Base-by-base conservation (phyloP, 2,888 invertebrate genomes). In the Terebella lapidaria region DNA sequence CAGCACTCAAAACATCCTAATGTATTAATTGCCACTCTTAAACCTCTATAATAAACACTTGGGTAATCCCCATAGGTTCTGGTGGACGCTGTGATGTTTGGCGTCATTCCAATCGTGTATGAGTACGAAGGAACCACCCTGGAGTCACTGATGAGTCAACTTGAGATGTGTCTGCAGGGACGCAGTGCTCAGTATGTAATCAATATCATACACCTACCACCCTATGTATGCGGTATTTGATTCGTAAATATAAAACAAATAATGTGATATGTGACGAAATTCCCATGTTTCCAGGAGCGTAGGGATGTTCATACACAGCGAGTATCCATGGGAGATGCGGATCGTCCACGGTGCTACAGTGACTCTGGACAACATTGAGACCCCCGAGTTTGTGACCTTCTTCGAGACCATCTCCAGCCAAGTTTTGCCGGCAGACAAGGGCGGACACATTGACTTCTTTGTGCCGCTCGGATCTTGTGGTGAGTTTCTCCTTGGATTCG, bases 121-220 rank as follows among this genome's bases (percentile, higher is more conserved):
- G 78, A 79, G 58, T 79, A 75, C 67, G 80, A 79, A 59, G 77
- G 75, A 2, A 74, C 77, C 0, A 76, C 75, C 15, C 60, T 74
- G 3, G 71, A 76, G 54, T 70, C 74, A 1, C 67, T 79, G 28
- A 60, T 71, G 45, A 63, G 64, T 52, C 71, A 67, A 59, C 66
- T 78, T 26, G 74, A 77, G 46, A 63, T 64, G 29, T 65, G 69
- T 29, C 66, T 79, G 24, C 70, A 72, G 25, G 78, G 78, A 15
- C 67, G 75, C 58, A 67, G 69, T 67, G 79, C 78, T 22, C 72
- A 70, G 78, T 79, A 63, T 27, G 56, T 46, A 22, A 35, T 35
- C 42, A 35, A 35, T 35, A 35, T 35, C 10, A 15, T 35, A 35
- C n/a, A 15, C n/a, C 42, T 35, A 35, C n/a, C n/a, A 35, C n/a